Evolutionary conservation across 2,888 invertebrate genomes (phyloP).

Genomic region (Miltochrista miniata): DNA sequence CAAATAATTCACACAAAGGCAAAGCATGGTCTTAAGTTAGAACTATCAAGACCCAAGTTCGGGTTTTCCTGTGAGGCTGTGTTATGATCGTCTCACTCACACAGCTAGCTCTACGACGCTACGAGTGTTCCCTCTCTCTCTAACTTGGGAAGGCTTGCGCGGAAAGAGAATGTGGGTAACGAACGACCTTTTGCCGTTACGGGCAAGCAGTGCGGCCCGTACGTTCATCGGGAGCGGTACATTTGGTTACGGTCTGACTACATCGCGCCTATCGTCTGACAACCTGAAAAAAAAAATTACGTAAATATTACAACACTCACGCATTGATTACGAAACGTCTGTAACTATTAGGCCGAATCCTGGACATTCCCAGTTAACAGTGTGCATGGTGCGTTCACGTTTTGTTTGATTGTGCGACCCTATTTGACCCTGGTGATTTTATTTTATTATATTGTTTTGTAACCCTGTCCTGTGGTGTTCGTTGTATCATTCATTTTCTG

Average conservation of each 20-base stretch:
- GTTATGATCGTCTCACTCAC: constrained; percentile 54
- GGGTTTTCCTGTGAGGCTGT: constrained; percentile 78
- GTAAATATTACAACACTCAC: constrained; percentile 81
- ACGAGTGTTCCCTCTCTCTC: constrained; percentile 60
- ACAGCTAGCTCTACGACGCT: constrained; percentile 38
- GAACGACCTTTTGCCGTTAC: constrained; percentile 82
- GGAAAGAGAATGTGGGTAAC: constrained; percentile 83
- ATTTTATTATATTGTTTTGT: constrained; percentile 72
- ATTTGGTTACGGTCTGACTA: constrained; percentile 43
- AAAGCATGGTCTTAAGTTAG: constrained; percentile 76
- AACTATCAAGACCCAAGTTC: constrained; percentile 80
- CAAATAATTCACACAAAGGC: constrained; percentile 79
- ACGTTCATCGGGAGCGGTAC: constrained; percentile 73
- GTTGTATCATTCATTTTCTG: constrained; percentile 57
- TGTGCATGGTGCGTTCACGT: constrained; percentile 52
- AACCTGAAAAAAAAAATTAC: constrained; percentile 78
- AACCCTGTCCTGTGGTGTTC: constrained; percentile 64
- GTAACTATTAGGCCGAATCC: constrained; percentile 50
- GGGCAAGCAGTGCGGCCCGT: constrained; percentile 81
- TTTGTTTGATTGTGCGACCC: constrained; percentile 69
- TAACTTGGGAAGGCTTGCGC: constrained; percentile 81
- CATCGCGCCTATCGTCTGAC: constrained; percentile 66
- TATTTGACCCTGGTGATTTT: constrained; percentile 75
- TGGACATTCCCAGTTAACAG: constrained; percentile 41
- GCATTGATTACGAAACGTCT: constrained; percentile 74